Evolutionary conservation across 2,797 vertebrate genomes (phyloP), one percentile per base, ranked within the genome.

Genomic region (Liparis tanakae): DNA sequence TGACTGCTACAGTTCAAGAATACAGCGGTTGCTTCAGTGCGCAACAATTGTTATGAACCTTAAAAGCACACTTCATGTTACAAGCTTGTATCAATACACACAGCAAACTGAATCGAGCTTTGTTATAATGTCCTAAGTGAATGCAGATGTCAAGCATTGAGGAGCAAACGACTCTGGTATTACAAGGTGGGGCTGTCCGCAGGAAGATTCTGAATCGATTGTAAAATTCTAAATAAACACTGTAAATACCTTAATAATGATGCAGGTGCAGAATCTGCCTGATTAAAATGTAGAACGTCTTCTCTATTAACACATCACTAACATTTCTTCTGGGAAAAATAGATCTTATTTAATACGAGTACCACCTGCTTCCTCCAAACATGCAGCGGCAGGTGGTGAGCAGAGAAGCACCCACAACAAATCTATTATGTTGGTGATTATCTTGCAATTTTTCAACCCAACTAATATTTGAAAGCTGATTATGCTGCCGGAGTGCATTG

Each of bases 21-120:
- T 13, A 54, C 53, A 15, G n/a, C 59, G n/a, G 25, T 63, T 67
- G 25, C 43, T 65, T 57, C 44, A 44, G 43, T 73, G 53, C 61
- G 72, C 33, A 65, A 58, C 60, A 58, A 51, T 39, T 66, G 44
- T 15, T 55, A 61, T 64, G 66, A 72, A 79, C 67, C 75, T 81
- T 56, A 85, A 82, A 83, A 46, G 60, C 39, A 20, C 53, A 36
- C 44, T 7, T 50, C 41, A 12, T 61, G 41, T 54, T 60, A 63
- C 37, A 51, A 33, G 48, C 30, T 69, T 67, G 70, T 76, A 69
- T 78, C 20, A 59, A 2, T n/a, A 56, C 13, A 61, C 55, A 64
- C 54, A 48, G 22, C 7, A 44, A 18, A 51, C 5, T 66, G 2
- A 67, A 58, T 71, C 67, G 51, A 46, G 41, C 44, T 60, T 37